Percentiles rank a stretch among this genome's conserved stretches.
phyloP scores from a whole-genome alignment of 1,140 invertebrate genomes.

The Monomorium pharaonis region DNA sequence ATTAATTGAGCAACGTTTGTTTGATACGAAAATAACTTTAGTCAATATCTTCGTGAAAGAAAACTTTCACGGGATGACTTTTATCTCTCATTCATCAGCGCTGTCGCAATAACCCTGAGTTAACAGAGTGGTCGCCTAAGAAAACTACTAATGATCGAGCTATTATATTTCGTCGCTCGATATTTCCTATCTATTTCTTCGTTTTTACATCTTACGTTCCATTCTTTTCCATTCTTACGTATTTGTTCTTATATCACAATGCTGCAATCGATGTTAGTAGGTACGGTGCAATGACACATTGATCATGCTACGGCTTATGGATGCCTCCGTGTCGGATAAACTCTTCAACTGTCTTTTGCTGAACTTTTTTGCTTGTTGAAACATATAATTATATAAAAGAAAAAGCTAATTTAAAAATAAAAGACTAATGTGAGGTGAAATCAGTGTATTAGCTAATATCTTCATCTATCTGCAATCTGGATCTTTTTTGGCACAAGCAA shows the following conservation, averaged over 20 bases:
- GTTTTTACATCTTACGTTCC: background rate
- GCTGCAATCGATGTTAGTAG: slow-evolving; percentile 57
- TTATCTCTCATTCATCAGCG: slow-evolving; percentile 13
- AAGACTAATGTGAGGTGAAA: background rate
- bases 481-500: no score
- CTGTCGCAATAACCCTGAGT: background rate
- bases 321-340: background rate
- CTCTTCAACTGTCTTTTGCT: background rate
- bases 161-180: background rate
- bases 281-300: slow-evolving; percentile 71
- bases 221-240: slow-evolving; percentile 39
- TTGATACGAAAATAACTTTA: background rate
- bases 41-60: slow-evolving; percentile 11
- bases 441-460: background rate
- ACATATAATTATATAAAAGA: background rate
- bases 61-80: background rate
- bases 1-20: background rate
- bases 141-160: background rate
- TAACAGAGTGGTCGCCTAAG: background rate
- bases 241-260: slow-evolving; percentile 14
- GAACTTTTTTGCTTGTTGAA: background rate
- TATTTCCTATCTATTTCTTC: background rate
- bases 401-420: background rate
- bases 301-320: slow-evolving; percentile 45
- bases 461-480: no score